These are phyloP conservation scores for Pseudomyrmex dendroicus DNA, from an alignment of 1,140 invertebrate species.

Conservation along the genomic window DNA sequence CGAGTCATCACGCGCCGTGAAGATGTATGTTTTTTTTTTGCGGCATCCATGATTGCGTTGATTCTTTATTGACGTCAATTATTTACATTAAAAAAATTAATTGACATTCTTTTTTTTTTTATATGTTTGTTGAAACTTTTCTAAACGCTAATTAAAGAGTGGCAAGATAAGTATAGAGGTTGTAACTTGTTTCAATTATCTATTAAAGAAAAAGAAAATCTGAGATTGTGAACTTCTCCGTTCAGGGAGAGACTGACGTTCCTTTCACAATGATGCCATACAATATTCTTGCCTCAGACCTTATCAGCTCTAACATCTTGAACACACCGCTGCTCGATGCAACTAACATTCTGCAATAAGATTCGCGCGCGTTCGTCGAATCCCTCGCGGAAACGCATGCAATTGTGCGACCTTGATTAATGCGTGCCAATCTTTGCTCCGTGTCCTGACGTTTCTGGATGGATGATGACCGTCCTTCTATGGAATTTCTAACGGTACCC, in stretches of 20 bases:
- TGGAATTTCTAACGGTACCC: conserved; percentile 65
- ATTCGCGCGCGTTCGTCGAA: conserved; percentile 34
- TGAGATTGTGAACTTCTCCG: background rate
- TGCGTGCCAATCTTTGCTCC: conserved; percentile 56
- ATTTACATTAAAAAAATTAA: too few species aligned
- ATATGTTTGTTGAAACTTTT: too few species aligned
- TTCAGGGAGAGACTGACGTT: background rate
- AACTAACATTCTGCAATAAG: conserved; percentile 22
- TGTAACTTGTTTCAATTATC: too few species aligned
- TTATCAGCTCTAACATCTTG: conserved; percentile 44
- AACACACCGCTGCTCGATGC: conserved; percentile 6
- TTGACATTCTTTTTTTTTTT: too few species aligned
- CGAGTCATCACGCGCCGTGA: background rate
- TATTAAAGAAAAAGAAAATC: background rate
- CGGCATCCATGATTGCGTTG: background rate
- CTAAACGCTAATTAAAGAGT: too few species aligned
- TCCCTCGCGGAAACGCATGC: conserved; percentile 32
- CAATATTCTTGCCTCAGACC: conserved; percentile 14
- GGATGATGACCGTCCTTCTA: conserved; percentile 55
- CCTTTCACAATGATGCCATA: background rate
- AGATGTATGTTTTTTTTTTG: too few species aligned
- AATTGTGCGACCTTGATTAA: conserved; percentile 48
- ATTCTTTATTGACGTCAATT: background rate
- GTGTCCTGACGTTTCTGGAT: conserved; percentile 53
- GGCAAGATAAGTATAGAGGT: too few species aligned